phyloP scores from a whole-genome alignment of 2,113 vertebrate species.

The Arvicanthis niloticus region DNA sequence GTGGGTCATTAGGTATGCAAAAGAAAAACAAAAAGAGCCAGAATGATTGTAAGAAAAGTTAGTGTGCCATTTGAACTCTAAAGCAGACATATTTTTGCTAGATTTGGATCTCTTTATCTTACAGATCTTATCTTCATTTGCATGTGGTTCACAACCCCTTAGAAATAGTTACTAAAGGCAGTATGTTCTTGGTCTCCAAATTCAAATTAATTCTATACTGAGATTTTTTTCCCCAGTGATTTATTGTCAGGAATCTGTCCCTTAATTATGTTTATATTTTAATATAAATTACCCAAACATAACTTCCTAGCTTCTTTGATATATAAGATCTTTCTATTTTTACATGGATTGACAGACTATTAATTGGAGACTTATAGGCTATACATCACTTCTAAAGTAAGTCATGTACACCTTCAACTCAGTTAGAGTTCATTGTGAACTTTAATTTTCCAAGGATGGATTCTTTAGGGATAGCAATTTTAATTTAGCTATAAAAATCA shows the following conservation, averaged over 20 bases:
- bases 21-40: neutral
- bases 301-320: conserved; percentile 67
- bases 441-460: conserved; percentile 3
- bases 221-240: conserved; percentile 36
- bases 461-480: conserved; percentile 60
- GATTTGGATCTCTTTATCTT: conserved; percentile 20
- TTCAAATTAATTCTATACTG: conserved; percentile 48
- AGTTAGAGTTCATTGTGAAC: neutral
- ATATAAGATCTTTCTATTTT: neutral
- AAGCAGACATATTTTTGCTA: conserved; percentile 13
- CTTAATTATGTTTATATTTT: conserved; percentile 5
- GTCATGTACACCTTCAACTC: neutral
- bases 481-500: conserved; percentile 32
- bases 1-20: neutral
- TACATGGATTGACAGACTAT: conserved; percentile 62
- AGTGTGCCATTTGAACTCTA: neutral
- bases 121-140: conserved; percentile 38
- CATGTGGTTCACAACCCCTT: conserved; percentile 51
- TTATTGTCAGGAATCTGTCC: conserved; percentile 11
- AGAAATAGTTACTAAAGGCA: conserved; percentile 53
- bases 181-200: neutral
- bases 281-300: conserved; percentile 66
- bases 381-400: conserved; percentile 24
- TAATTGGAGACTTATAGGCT: conserved; percentile 69
- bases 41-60: conserved; percentile 16